These are phyloP conservation scores for Myripristis murdjan DNA, from an alignment of 2,797 vertebrate genomes.

Conservation along the genomic window DNA sequence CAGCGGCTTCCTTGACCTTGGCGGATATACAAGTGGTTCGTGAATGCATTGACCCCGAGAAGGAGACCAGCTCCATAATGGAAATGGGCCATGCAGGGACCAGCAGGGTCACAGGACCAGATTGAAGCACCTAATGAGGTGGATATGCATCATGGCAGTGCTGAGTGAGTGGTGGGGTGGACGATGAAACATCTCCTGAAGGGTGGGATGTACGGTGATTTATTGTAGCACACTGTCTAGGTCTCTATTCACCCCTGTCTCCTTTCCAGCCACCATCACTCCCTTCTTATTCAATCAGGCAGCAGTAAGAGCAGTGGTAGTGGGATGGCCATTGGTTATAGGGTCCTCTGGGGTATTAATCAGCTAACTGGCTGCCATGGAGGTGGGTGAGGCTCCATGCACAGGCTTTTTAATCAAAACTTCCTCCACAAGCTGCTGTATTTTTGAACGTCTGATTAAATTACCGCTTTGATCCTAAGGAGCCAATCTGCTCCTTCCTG, in stretches of 20 bases:
- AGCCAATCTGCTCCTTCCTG: conserved; percentile 55
- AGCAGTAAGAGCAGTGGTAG: conserved; percentile 41
- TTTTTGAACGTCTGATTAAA: conserved; percentile 69
- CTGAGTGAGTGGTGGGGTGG: neutral
- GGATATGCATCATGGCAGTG: conserved; percentile 46
- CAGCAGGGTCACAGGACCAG: conserved; percentile 34
- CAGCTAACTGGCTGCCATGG: conserved; percentile 67
- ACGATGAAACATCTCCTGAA: neutral
- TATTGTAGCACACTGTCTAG: conserved; percentile 19
- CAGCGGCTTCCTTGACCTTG: conserved; percentile 24
- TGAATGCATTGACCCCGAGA: conserved; percentile 26
- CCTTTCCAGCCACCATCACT: conserved; percentile 2
- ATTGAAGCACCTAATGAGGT: conserved; percentile 69
- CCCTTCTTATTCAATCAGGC: conserved; percentile 45
- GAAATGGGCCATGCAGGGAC: conserved; percentile 46
- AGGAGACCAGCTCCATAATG: conserved; percentile 66
- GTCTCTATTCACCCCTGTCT: conserved; percentile 29
- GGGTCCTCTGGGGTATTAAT: conserved; percentile 74
- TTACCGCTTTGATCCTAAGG: conserved; percentile 69
- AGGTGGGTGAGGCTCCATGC: conserved; percentile 51
- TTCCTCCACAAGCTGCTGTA: conserved; percentile 54
- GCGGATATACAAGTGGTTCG: conserved; percentile 39
- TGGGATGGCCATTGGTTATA: conserved; percentile 37
- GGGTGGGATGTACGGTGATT: conserved; percentile 34
- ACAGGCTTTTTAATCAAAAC: conserved; percentile 73